A percentile compares a stretch with the other conserved stretches of the same genome.
Conservation (phyloP, 2,113 vertebrate species). For the Semicossyphus pulcher region DNA sequence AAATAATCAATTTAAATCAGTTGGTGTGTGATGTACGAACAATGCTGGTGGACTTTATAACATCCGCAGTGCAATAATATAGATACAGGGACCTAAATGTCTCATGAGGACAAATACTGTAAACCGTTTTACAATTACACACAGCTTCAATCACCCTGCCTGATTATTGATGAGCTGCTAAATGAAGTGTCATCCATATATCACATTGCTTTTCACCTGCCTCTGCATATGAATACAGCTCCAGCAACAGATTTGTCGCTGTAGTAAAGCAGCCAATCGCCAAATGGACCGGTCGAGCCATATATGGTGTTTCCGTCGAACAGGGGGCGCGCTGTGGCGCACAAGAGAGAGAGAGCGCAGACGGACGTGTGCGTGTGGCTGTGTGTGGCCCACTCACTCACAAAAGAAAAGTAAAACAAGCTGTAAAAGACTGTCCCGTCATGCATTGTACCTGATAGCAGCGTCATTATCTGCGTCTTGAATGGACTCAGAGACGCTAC, state of each 20-base stretch:
- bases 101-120: not conserved
- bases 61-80: not conserved
- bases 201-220: constrained; percentile 45
- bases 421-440: constrained; percentile 13
- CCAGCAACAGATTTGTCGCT: constrained; percentile 75
- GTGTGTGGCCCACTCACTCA: constrained; percentile 58
- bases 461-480: constrained; percentile 39
- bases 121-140: constrained; percentile 24
- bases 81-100: not conserved
- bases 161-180: constrained; percentile 32
- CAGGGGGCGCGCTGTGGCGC: constrained; percentile 7
- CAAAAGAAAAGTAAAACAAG: constrained; percentile 67
- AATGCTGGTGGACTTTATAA: not conserved
- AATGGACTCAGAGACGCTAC: not conserved
- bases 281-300: constrained; percentile 64
- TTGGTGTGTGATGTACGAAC: not conserved
- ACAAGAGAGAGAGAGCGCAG: constrained; percentile 34
- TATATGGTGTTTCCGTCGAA: constrained; percentile 80
- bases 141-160: not conserved
- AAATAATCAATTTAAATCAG: not conserved
- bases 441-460: constrained; percentile 26
- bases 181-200: constrained; percentile 23
- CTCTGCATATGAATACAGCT: constrained; percentile 63
- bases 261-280: constrained; percentile 71
- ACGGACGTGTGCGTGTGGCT: constrained; percentile 34